Evolutionary conservation across 2,113 vertebrate genomes (phyloP), one percentile per base, ranked within the genome.

Genomic region (Phainopepla nitens): DNA sequence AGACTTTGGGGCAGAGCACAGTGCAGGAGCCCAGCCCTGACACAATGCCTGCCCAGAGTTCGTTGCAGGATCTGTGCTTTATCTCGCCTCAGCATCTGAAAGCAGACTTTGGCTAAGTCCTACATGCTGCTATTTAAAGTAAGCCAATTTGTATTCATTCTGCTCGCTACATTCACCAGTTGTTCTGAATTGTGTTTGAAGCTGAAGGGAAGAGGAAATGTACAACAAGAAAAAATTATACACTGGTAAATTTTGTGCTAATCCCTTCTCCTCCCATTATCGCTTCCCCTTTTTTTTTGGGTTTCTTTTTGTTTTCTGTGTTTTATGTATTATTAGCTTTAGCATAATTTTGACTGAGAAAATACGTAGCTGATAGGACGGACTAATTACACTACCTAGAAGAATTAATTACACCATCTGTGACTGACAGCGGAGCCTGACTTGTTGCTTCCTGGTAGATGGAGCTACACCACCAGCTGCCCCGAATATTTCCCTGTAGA

Each of bases 331-430:
- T 97, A 97, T 97, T 96, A 96, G 89, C 92, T 95, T 95, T 96
- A 97, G 96, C 91, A 97, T 97, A 96, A 96, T 96, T 96, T 97
- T 97, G 93, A 95, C 93, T 94, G 93, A 96, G 84, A 96, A 97
- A 97, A 97, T 95, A 96, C 92, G 84, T 96, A 94, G 96, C 93
- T 96, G 95, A 97, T 96, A 96, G 96, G 93, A 97, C 0, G 29
- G 90, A 94, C 95, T 97, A 97, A 97, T 97, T 97, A 96, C 95
- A 87, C 97, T 95, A 97, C 96, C 97, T 97, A 95, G 94, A 96
- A 97, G 93, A 97, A 97, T 96, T 97, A 97, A 97, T 97, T 97
- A 97, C 91, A 95, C 96, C 96, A 96, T 97, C 96, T 97, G 97
- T 97, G 95, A 97, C 93, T 97, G 97, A 97, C 95, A 96, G 95